Conservation (phyloP, 2,888 invertebrate genomes). For the Yponomeuta plumbellus region DNA sequence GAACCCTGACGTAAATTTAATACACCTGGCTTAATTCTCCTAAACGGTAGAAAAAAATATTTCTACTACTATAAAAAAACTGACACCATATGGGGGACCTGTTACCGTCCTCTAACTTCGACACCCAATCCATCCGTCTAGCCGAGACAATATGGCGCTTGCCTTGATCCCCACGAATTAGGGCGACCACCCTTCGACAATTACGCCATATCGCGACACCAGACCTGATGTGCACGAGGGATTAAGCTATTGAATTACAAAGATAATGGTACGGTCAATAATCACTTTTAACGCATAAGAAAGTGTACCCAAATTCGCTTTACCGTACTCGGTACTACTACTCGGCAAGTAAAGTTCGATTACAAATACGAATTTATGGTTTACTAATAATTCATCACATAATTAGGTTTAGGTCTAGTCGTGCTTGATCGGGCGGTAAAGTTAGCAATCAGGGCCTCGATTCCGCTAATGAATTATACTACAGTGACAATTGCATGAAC, state of each 20-base stretch:
- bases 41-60: background rate
- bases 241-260: constrained; percentile 47
- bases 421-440: background rate
- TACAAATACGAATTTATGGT: background rate
- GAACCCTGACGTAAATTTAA: no score
- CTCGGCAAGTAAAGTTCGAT: background rate
- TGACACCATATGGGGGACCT: background rate
- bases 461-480: no score
- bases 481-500: no score
- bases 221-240: constrained; percentile 54
- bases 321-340: background rate
- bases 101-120: constrained; percentile 39
- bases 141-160: constrained; percentile 47
- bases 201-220: constrained; percentile 52
- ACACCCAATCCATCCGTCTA: constrained; percentile 42
- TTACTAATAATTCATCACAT: background rate
- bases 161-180: constrained; percentile 51
- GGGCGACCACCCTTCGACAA: constrained; percentile 66
- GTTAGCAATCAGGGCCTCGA: no score
- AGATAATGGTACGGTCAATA: background rate
- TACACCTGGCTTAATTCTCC: no score
- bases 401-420: background rate
- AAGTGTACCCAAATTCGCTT: background rate
- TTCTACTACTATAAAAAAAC: background rate
- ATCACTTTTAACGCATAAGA: background rate